Conservation (phyloP, 2,888 invertebrate genomes). For the Drosophila crucigera region DNA sequence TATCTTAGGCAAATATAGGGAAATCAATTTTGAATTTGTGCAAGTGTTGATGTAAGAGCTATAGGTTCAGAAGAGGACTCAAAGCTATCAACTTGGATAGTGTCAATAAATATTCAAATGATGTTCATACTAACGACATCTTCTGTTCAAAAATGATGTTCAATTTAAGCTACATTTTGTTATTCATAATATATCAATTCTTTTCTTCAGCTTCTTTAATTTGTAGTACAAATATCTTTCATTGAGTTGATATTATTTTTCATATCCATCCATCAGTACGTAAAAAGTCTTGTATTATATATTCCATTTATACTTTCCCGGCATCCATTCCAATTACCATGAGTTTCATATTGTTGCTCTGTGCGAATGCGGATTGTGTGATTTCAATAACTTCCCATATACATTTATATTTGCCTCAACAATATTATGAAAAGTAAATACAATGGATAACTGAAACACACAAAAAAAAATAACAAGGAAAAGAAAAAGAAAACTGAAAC, state of each 20-base stretch:
- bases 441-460: slow-evolving; percentile 5
- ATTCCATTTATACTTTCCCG: slow-evolving; percentile 1
- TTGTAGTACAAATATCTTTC: neutral
- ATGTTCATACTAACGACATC: neutral
- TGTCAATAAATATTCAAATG: neutral
- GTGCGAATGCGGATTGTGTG: slow-evolving; percentile 11
- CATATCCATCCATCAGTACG: neutral
- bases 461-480: too few species aligned
- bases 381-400: slow-evolving; percentile 54
- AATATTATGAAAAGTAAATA: slow-evolving; percentile 56
- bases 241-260: neutral
- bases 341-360: slow-evolving; percentile 5
- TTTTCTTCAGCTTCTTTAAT: neutral
- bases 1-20: too few species aligned
- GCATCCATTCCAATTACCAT: slow-evolving; percentile 9
- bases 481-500: neutral
- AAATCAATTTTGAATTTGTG: neutral
- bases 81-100: fast-evolving
- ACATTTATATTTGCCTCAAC: slow-evolving; percentile 45
- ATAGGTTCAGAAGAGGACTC: neutral
- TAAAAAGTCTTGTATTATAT: neutral
- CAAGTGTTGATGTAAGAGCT: too few species aligned
- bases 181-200: neutral
- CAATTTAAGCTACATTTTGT: neutral
- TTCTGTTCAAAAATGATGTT: too few species aligned